Evolutionary conservation across 2,113 vertebrate species (phyloP), one percentile per base, ranked within the genome.

Genomic region (Numida meleagris): DNA sequence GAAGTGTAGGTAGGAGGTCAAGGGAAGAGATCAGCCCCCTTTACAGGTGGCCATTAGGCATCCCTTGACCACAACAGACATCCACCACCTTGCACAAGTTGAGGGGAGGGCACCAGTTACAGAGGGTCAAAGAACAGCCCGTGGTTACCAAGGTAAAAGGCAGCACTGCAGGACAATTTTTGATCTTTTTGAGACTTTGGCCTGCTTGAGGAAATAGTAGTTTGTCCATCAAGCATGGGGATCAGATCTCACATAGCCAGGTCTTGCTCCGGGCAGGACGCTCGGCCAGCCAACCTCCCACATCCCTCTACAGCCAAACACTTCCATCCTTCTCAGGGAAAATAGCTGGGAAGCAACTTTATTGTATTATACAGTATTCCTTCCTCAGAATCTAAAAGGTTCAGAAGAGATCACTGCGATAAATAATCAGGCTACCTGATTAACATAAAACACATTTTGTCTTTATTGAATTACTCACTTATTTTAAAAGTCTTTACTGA

Each of bases 1-100:
- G 78, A 40, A 73, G 27, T 58, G 71, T 77, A 89, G 88, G 95
- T 93, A 89, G 78, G 53, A 93, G 82, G 88, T 89, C 82, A 94
- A 76, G 58, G 88, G 87, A 95, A 95, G 75, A 15, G 9, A 87
- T 66, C 61, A 94, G 79, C 62, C 27, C 48, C 71, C 50, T 72
- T 48, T 36, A 18, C n/a, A 68, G 77, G 82, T 66, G 57, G 43
- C 63, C 62, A 1, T 7, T 46, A 10, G 23, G 61, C 10, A 17
- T 10, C 59, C 21, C 57, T 38, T 7, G 0, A 0, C 55, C 6
- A 55, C 50, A 23, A 24, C 14, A 46, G 33, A 33, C 24, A 59
- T 2, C 4, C 78, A 68, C 23, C 66, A 59, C 0, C 14, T 6
- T 1, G 11, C 2, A 9, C 12, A 12, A 51, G n/a, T 24, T 25